Percentiles rank a stretch among this genome's conserved stretches.
These are phyloP conservation scores for Nomada ferruginata DNA, from an alignment of 2,888 invertebrate genomes.

Conservation along the genomic window DNA sequence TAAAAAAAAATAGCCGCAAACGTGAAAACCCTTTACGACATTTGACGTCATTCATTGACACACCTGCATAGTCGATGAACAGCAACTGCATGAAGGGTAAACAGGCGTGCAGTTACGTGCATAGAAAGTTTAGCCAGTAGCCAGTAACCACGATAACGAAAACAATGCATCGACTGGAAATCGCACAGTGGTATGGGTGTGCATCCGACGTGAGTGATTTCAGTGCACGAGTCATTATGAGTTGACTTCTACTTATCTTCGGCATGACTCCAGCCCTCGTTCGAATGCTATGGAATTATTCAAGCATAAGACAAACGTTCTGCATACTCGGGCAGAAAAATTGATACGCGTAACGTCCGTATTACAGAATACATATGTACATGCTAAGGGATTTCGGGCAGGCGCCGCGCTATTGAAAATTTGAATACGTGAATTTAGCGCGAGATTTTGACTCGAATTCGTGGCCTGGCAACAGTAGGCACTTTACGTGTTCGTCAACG, in stretches of 20 bases:
- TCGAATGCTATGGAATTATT: background rate
- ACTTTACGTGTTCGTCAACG: background rate
- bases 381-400: too few species aligned
- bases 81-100: conserved; percentile 18
- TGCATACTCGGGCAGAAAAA: background rate
- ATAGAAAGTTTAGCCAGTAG: conserved; percentile 74
- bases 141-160: conserved; percentile 76
- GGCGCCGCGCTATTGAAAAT: background rate
- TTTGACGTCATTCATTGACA: conserved; percentile 43
- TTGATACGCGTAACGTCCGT: background rate
- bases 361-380: background rate
- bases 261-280: conserved; percentile 6
- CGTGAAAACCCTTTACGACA: background rate
- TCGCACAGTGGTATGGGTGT: background rate
- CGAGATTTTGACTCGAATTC: background rate
- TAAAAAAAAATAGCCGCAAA: background rate
- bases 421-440: background rate
- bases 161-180: conserved; percentile 69
- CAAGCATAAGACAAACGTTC: background rate
- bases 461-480: background rate
- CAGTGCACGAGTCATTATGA: conserved; percentile 6
- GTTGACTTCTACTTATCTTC: conserved; percentile 37
- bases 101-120: conserved; percentile 55
- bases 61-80: conserved; percentile 29
- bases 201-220: conserved; percentile 37